These are phyloP conservation scores for Gymnosoma rotundatum DNA, from an alignment of 2,888 invertebrate genomes.

Conservation along the genomic window DNA sequence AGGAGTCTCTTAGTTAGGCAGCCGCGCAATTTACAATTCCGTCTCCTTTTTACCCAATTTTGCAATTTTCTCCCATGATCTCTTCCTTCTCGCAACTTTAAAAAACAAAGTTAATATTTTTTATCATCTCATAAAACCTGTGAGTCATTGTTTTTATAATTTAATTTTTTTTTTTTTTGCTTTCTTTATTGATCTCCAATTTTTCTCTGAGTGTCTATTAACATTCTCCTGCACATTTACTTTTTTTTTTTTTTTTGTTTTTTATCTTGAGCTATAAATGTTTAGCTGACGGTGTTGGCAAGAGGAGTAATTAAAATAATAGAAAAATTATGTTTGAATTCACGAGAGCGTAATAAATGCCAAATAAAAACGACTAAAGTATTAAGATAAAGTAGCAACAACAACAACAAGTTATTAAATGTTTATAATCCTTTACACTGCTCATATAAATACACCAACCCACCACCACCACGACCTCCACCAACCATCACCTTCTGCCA, in stretches of 20 bases:
- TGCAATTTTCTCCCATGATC: too few species aligned
- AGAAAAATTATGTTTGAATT: slow-evolving; percentile 70
- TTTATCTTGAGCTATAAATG: slow-evolving; percentile 2
- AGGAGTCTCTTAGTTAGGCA: too few species aligned
- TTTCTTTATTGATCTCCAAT: not conserved
- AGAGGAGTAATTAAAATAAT: slow-evolving; percentile 72
- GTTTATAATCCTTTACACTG: slow-evolving; percentile 69
- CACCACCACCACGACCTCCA: not conserved
- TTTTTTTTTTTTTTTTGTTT: slow-evolving; percentile 18
- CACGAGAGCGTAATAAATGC: slow-evolving; percentile 79
- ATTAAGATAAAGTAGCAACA: slow-evolving; percentile 60
- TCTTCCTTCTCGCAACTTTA: too few species aligned
- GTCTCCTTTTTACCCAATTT: too few species aligned
- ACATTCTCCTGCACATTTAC: slow-evolving; percentile 46
- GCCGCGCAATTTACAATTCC: too few species aligned
- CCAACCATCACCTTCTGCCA: not conserved
- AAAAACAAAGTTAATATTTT: too few species aligned
- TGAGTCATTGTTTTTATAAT: too few species aligned
- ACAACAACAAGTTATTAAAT: slow-evolving; percentile 18
- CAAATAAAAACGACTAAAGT: slow-evolving; percentile 78
- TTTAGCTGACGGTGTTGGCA: not conserved
- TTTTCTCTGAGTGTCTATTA: slow-evolving; percentile 21
- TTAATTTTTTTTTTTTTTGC: too few species aligned
- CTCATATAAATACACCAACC: slow-evolving; percentile 33
- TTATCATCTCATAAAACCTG: too few species aligned